These are phyloP conservation scores for Onychomys leucogaster DNA, from an alignment of 2,797 vertebrate species.

Conservation along the genomic window DNA sequence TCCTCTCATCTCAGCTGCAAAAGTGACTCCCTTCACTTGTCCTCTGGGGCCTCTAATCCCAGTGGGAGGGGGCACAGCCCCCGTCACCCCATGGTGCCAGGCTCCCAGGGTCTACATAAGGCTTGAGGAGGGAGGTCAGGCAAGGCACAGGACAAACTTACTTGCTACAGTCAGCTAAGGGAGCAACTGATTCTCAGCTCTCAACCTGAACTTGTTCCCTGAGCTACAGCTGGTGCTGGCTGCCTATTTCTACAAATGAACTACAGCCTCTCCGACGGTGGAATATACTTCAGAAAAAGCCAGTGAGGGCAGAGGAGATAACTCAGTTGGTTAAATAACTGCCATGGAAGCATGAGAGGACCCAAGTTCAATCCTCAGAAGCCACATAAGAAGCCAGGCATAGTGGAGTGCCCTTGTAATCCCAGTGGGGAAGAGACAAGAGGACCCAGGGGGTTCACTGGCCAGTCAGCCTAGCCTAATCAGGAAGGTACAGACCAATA, in stretches of 20 bases:
- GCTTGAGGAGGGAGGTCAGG: background rate
- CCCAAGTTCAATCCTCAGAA: background rate
- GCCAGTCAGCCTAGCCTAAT: background rate
- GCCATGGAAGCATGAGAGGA: background rate
- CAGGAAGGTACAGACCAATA: background rate
- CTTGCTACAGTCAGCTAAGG: fast-evolving
- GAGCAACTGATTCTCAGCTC: background rate
- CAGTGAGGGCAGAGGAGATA: background rate
- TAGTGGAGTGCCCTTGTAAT: background rate
- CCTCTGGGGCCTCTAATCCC: fast-evolving
- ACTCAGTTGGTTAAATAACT: background rate
- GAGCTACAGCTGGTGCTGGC: background rate
- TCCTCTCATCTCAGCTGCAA: background rate
- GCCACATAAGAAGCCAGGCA: background rate
- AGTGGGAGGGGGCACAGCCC: background rate
- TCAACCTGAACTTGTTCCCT: background rate
- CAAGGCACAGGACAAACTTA: background rate
- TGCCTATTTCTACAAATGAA: background rate
- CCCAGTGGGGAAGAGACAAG: background rate
- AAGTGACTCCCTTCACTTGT: background rate
- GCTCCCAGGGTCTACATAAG: background rate
- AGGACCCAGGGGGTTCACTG: background rate
- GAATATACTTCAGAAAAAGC: background rate
- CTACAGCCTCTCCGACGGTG: background rate
- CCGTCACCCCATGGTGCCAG: fast-evolving